Conservation (phyloP, 2,888 invertebrate genomes). For the Rhodophaea formosa region DNA sequence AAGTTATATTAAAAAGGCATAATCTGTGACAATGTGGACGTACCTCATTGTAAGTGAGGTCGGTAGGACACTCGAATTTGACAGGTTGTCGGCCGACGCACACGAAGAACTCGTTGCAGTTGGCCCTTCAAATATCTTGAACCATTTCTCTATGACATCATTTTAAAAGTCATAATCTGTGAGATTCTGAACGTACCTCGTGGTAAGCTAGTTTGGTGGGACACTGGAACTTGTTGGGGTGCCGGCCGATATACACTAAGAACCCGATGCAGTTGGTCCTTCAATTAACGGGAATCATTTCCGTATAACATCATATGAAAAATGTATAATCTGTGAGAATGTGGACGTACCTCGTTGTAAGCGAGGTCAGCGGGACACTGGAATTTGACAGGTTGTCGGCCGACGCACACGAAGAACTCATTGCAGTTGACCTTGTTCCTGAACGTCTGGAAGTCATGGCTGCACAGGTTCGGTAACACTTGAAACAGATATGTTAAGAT, state of each 20-base stretch:
- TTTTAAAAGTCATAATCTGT: too few relatives aligned
- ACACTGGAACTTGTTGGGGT: too few relatives aligned
- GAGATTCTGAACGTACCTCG: too few relatives aligned
- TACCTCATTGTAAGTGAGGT: conserved; percentile 83
- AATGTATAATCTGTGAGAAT: background rate
- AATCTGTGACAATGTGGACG: conserved; percentile 33
- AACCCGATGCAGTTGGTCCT: background rate
- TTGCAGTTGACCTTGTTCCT: conserved; percentile 82
- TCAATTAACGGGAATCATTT: conserved; percentile 24
- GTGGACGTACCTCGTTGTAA: conserved; percentile 79
- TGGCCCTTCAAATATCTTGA: too few relatives aligned
- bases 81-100: conserved; percentile 81
- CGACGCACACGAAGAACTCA: conserved; percentile 84
- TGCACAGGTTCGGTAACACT: conserved; percentile 54
- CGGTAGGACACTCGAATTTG: conserved; percentile 83
- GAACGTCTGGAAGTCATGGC: conserved; percentile 82
- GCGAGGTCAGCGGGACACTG: conserved; percentile 83
- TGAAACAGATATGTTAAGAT: background rate
- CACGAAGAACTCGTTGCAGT: conserved; percentile 85
- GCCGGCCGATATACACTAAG: too few relatives aligned
- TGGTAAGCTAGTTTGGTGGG: too few relatives aligned
- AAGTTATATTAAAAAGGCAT: too few relatives aligned
- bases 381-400: conserved; percentile 80
- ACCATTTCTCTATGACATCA: too few relatives aligned
- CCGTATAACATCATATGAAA: background rate